These are phyloP conservation scores for Eristalis intricaria DNA, from an alignment of 2,888 invertebrate genomes.

Conservation along the genomic window DNA sequence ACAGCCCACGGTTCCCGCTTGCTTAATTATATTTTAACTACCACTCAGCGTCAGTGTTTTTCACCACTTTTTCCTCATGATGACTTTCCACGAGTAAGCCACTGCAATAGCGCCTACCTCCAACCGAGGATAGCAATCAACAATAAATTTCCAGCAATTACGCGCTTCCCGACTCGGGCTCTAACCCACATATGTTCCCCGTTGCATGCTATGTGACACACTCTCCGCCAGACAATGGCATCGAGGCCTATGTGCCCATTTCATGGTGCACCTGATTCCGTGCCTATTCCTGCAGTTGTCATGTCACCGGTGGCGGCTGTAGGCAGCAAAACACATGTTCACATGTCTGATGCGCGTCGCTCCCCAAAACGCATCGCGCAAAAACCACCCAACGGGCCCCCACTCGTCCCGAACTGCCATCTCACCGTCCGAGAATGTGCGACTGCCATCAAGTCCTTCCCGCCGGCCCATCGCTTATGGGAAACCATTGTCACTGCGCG, in stretches of 20 bases:
- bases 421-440: slow-evolving; percentile 40
- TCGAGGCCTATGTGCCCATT: slow-evolving; percentile 42
- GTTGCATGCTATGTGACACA: background rate
- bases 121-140: slow-evolving; percentile 39
- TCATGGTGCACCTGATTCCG: slow-evolving; percentile 60
- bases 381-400: background rate
- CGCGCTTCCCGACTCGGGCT: slow-evolving; percentile 33
- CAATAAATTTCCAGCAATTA: slow-evolving; percentile 68
- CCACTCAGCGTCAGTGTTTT: background rate
- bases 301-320: slow-evolving; percentile 22
- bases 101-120: too few relatives aligned
- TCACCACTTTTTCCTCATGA: background rate
- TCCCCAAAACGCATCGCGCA: slow-evolving; percentile 45
- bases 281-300: slow-evolving; percentile 45
- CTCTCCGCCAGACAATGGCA: slow-evolving; percentile 24
- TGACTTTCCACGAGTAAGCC: too few relatives aligned
- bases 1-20: background rate
- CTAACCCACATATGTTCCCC: slow-evolving; percentile 45
- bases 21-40: background rate
- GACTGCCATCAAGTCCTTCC: slow-evolving; percentile 35
- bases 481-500: slow-evolving; percentile 54
- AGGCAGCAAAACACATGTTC: slow-evolving; percentile 29
- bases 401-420: slow-evolving; percentile 19
- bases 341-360: slow-evolving; percentile 38
- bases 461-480: slow-evolving; percentile 46